These are phyloP conservation scores for Drosophila novamexicana DNA, from an alignment of 1,140 invertebrate species.

Conservation along the genomic window DNA sequence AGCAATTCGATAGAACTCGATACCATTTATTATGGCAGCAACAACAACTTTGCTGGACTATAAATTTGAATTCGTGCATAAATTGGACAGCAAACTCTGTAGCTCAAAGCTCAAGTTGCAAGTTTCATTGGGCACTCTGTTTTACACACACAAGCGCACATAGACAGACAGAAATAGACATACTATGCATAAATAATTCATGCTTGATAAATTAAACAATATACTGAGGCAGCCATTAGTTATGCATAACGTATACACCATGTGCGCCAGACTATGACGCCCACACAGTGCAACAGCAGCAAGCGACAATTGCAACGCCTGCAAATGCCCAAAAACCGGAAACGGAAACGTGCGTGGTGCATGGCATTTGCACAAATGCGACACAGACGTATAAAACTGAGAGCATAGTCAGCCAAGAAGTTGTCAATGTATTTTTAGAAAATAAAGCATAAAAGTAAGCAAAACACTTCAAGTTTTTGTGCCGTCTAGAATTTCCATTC, in stretches of 20 bases:
- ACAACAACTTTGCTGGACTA: slow-evolving; percentile 12
- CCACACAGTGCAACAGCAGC: slow-evolving; percentile 42
- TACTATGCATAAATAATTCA: slow-evolving; percentile 75
- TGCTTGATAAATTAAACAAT: slow-evolving; percentile 83
- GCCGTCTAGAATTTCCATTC: no score
- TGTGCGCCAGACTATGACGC: slow-evolving; percentile 67
- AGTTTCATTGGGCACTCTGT: slow-evolving; percentile 54
- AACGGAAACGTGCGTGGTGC: slow-evolving; percentile 78
- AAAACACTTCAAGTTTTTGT: no score
- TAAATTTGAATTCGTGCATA: slow-evolving; percentile 19
- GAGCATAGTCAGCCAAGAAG: neutral
- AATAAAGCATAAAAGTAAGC: no score
- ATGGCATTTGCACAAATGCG: slow-evolving; percentile 77
- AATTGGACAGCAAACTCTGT: slow-evolving; percentile 16
- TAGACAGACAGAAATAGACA: slow-evolving; percentile 29
- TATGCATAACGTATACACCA: slow-evolving; percentile 78
- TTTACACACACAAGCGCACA: slow-evolving; percentile 24
- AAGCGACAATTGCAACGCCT: slow-evolving; percentile 81
- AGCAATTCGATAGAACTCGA: slow-evolving; percentile 57
- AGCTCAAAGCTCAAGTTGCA: slow-evolving; percentile 38
- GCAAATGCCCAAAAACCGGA: slow-evolving; percentile 69
- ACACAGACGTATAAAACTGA: slow-evolving; percentile 23
- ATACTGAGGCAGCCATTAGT: slow-evolving; percentile 76
- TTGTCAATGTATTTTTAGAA: slow-evolving; percentile 9
- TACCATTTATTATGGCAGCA: slow-evolving; percentile 56